These are phyloP conservation scores for Heterochromis multidens DNA, from an alignment of 2,113 vertebrate species.

Conservation along the genomic window DNA sequence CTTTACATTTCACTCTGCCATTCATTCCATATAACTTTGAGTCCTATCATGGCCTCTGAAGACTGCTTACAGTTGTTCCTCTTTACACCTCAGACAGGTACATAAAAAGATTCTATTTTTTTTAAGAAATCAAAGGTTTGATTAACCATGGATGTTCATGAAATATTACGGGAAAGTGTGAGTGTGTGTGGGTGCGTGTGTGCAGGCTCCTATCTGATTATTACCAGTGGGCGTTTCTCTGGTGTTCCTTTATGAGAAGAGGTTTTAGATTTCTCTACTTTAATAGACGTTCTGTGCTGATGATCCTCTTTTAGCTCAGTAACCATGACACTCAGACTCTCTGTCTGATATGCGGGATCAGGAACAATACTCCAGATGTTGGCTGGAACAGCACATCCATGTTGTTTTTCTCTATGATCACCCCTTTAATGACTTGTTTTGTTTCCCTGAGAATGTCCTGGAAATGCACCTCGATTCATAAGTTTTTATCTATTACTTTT, in stretches of 20 bases:
- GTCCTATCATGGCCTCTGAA: background rate
- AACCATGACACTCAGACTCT: constrained; percentile 65
- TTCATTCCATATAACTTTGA: background rate
- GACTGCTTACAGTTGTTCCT: background rate
- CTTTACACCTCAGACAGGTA: constrained; percentile 62
- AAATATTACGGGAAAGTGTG: background rate
- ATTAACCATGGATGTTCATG: constrained; percentile 73
- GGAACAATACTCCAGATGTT: constrained; percentile 18
- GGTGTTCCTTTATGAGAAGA: constrained; percentile 28
- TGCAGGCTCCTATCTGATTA: constrained; percentile 18
- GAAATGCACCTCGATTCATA: background rate
- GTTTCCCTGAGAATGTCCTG: background rate
- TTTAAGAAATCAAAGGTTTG: constrained; percentile 82
- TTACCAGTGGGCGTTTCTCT: constrained; percentile 34
- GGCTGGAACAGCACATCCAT: constrained; percentile 10
- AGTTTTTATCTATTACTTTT: background rate
- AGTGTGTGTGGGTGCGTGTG: background rate
- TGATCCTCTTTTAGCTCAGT: constrained; percentile 64
- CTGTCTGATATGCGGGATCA: constrained; percentile 27
- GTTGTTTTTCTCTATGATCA: background rate
- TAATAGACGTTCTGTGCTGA: constrained; percentile 34
- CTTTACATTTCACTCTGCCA: background rate
- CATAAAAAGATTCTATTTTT: constrained; percentile 77
- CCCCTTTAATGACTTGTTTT: background rate
- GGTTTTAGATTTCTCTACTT: constrained; percentile 55